Base-by-base conservation (phyloP, 2,797 vertebrate genomes). In the Manis crassicaudata region DNA sequence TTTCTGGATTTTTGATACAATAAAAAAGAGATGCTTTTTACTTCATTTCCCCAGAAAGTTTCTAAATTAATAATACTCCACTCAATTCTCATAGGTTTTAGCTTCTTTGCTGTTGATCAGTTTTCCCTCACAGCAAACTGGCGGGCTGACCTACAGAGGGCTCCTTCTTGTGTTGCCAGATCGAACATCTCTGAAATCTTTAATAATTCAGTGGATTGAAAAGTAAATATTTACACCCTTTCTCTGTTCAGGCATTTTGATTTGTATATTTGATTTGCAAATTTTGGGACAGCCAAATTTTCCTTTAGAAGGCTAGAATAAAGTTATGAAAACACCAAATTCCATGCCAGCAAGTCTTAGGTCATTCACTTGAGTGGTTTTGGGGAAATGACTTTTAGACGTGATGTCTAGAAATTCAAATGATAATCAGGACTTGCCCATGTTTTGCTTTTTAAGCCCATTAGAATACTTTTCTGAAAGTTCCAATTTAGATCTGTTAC, bases 221-320 rank as follows among this genome's bases (percentile, higher is more conserved):
- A 97, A 97, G 96, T 96, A 97, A 98, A 96, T 95, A 97, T 97
- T 97, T 97, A 96, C 82, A 81, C 52, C 83, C 56, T 96, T 92
- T 90, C 92, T 95, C 93, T 90, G 79, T 84, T 92, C 37, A 81
- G 63, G 80, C 86, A 84, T 77, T 96, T 96, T 95, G 85, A 96
- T 96, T 95, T 90, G 88, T 92, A 37, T 92, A 94, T 93, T 96
- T 96, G 91, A 93, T 96, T 93, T 96, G 58, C 83, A 96, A 86
- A 94, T 92, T 97, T 85, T 79, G 70, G 65, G 80, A 84, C 67
- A 92, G 75, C 40, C 95, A 96, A 94, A 96, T 97, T 95, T 96
- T 96, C 77, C 72, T 95, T 81, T 87, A 75, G 89, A 96, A 97
- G 81, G n/a, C 27, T 43, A 60, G 54, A 79, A 54, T 32, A 81